Base-by-base conservation (phyloP, 1,140 invertebrate genomes). In the Drosophila novamexicana region DNA sequence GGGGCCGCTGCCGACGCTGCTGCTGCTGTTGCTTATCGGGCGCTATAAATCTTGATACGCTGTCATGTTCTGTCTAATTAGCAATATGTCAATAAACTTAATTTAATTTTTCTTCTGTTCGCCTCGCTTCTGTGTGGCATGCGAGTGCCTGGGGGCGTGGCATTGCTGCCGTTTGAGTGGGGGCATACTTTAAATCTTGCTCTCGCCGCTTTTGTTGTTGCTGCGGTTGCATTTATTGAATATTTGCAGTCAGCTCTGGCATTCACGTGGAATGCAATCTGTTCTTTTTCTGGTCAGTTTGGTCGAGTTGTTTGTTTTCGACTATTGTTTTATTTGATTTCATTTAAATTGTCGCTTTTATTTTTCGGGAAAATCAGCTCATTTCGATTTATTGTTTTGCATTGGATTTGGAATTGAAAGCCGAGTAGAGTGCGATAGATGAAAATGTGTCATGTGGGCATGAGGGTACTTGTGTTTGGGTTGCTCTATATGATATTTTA, bases 41-140 rank as follows among this genome's bases (percentile, higher is more conserved):
- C 78, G 76, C 89, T 63, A 91, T 91, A 91, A 91, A 91, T 91
- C 89, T 91, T 91, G 89, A 91, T 91, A 91, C 74, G 84, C 85
- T 91, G 89, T 91, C 89, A 91, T 91, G 89, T 91, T 91, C 89
- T 91, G 89, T 91, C 89, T 91, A 91, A 91, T 91, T 91, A 91
- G 89, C 81, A 91, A 91, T 91, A 91, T 91, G 89, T 91, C 89
- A 91, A 91, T 91, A 91, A 91, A 91, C 81, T 91, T 91, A 91
- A 85, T 85, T 88, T 81, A 88, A 85, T 91, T 91, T 90, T 74
- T 73, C 52, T 64, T 68, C 65, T 64, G 34, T 39, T 34, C 29
- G 37, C 34, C 57, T 52, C 47, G 40, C 57, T 49, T 78, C 44
- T 69, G 40, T 75, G 65, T 65, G 63, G 29, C 40, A 44, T 59